phyloP scores from a whole-genome alignment of 2,113 vertebrate genomes.

The Platysteira castanea region DNA sequence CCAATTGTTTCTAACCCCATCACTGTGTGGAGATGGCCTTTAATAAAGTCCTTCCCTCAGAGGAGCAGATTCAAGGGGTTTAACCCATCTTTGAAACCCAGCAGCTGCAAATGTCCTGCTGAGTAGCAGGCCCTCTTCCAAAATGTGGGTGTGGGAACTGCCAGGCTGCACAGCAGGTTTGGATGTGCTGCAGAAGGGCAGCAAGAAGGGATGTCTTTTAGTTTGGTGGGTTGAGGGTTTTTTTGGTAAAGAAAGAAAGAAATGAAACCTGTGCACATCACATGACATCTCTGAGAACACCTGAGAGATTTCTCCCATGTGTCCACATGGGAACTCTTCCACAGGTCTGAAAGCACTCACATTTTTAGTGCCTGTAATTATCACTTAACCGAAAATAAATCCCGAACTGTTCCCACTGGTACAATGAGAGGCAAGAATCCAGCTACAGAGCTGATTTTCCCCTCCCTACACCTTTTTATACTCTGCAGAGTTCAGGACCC shows the following conservation, averaged over 20 bases:
- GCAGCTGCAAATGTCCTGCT: neutral
- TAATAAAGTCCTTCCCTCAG: neutral
- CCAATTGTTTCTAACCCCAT: accelerated
- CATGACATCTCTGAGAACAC: neutral
- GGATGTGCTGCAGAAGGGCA: neutral
- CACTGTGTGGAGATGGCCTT: neutral
- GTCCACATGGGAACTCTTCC: neutral
- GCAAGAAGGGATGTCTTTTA: neutral
- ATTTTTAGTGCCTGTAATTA: neutral
- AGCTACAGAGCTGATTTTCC: neutral
- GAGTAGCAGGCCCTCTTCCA: neutral
- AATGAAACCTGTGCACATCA: neutral
- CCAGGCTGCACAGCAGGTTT: neutral
- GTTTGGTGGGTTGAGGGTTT: neutral
- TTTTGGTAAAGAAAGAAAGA: neutral
- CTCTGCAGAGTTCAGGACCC: neutral
- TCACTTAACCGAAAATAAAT: neutral
- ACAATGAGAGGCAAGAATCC: neutral
- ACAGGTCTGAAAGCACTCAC: neutral
- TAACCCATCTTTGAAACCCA: neutral
- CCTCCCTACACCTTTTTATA: neutral
- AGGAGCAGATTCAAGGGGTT: neutral
- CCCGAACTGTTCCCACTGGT: neutral
- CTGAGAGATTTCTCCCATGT: neutral
- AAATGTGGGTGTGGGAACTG: neutral